Base-by-base conservation (phyloP, 30 jellyfish, hydroid and myxozoan species). In the Hydractinia echinata region DNA sequence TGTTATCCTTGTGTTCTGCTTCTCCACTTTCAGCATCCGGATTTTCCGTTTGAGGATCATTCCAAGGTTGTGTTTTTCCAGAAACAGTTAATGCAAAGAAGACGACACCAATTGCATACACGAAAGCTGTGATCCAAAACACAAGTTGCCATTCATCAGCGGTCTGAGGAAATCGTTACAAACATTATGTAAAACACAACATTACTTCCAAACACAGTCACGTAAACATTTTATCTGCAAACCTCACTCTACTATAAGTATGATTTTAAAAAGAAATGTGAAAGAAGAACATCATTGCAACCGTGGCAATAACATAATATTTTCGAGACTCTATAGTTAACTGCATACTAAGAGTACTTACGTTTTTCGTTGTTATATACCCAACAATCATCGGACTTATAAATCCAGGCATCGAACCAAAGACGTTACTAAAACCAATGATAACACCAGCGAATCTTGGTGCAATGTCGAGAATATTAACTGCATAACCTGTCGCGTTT, bases 61-160 rank as follows among this genome's bases (percentile, higher is more conserved):
- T 96, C 99, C 99, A 95, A n/a, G 96, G 95, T 76, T 95, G 99
- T 81, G 86, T 89, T 68, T 95, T 97, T n/a, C 99, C 99, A 53
- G 97, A 89, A 7, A 89, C 96, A 67, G 95, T 72, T 6, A 89
- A 80, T 83, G 83, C 85, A 92, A 95, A 95, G 84, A 95, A 89
- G 61, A 95, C 88, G 21, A 95, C 95, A 39, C 99, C 99, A 48
- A 95, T 50, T 30, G 84, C 97, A 66, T 95, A 95, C 50, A 89
- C 88, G 8, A 89, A 53, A 18, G 97, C 97, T 4, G 99, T 95
- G 14, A 95, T 89, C 99, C 99, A 95, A 61, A 95, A 95, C 49
- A 95, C 97, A 4, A 90, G 87, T 86, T 89, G 99, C 99, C 99
- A 95, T 73, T 95, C 99, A 4, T 90, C 97, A 51, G 99, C 97